phyloP scores from a whole-genome alignment of 2,888 invertebrate genomes.

The Aphidius colemani region DNA sequence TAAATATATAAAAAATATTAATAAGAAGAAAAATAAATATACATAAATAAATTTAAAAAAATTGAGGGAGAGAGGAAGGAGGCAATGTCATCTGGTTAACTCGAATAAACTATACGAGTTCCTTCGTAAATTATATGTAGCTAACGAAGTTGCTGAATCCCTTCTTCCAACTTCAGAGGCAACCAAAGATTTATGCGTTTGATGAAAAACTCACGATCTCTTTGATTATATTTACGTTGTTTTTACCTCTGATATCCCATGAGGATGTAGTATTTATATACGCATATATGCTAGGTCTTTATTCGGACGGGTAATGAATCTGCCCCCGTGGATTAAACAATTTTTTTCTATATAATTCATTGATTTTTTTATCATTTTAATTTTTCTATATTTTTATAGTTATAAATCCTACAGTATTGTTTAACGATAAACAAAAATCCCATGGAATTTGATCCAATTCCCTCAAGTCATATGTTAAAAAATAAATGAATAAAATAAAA shows the following conservation, averaged over 20 bases:
- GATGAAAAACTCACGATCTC: slow-evolving; percentile 40
- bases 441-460: slow-evolving; percentile 17
- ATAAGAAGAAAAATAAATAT: no score
- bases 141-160: slow-evolving; percentile 49
- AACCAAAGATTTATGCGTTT: slow-evolving; percentile 44
- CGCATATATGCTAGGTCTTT: slow-evolving; percentile 13
- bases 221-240: slow-evolving; percentile 46
- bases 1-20: no score
- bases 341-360: not conserved
- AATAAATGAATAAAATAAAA: not conserved
- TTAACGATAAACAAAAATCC: not conserved
- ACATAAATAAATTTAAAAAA: no score
- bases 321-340: slow-evolving; percentile 1
- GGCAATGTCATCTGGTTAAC: no score
- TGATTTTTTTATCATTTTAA: not conserved
- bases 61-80: no score
- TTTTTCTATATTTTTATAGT: not conserved
- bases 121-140: slow-evolving; percentile 46
- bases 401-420: not conserved
- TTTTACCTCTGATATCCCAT: slow-evolving; percentile 27
- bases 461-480: not conserved
- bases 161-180: slow-evolving; percentile 15
- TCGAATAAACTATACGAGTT: no score
- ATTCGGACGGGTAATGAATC: slow-evolving; percentile 21
- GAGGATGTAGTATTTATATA: not conserved